phyloP scores from a whole-genome alignment of 2,113 vertebrate species.

The Rynchops niger region DNA sequence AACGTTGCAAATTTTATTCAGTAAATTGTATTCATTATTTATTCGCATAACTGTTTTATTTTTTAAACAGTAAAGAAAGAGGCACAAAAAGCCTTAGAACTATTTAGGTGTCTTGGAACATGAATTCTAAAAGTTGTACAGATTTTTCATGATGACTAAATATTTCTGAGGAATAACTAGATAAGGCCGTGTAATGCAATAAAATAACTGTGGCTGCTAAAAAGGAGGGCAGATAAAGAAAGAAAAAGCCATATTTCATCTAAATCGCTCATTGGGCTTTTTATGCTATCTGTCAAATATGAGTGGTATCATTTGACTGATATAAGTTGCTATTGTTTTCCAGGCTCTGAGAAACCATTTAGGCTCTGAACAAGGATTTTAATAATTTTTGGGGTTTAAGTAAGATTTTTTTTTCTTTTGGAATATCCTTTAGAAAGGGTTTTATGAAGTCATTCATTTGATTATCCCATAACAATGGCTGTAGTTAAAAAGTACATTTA shows the following conservation, averaged over 20 bases:
- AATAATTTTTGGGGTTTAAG: not conserved
- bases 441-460: not conserved
- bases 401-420: not conserved
- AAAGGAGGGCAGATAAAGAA: not conserved
- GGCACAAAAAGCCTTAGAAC: not conserved
- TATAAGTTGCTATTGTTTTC: conserved; percentile 5
- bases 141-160: not conserved
- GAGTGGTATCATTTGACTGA: not conserved
- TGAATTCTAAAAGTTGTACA: not conserved
- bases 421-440: not conserved
- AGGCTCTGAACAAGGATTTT: not conserved
- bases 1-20: not conserved
- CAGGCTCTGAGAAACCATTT: not conserved
- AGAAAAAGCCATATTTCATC: not conserved
- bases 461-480: not conserved
- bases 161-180: not conserved
- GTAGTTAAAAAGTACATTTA: not conserved
- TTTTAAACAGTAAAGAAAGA: not conserved
- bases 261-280: not conserved
- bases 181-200: not conserved
- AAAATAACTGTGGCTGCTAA: not conserved
- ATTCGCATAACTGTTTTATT: not conserved
- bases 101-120: not conserved
- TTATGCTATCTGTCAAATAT: not conserved
- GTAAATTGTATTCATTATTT: not conserved